Base-by-base conservation (phyloP, 2,113 vertebrate species). In the Psittacus erithacus region DNA sequence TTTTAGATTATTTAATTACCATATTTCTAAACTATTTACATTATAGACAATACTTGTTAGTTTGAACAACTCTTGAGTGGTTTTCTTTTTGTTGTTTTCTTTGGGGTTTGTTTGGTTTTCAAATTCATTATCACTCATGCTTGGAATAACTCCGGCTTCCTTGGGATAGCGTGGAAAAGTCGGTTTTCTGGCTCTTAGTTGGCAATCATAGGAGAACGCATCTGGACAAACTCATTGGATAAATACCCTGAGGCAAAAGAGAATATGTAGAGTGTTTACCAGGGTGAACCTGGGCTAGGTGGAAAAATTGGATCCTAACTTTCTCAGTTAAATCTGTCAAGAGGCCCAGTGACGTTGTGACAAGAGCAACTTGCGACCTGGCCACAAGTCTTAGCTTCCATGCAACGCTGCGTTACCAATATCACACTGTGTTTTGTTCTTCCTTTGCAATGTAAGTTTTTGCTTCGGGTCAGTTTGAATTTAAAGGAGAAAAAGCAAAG, bases 1-100 rank as follows among this genome's bases (percentile, higher is more conserved):
- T 99, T 98, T 98, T 99, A 98, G 98, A 98, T 99, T 99, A 99
- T 99, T 99, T 99, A 99, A 99, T 98, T 97, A 98, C 97, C 92
- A 97, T 97, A 97, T 97, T 98, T 98, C 97, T 98, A 98, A 98
- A 98, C 97, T 98, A 98, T 98, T 98, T 98, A 97, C 97, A 97
- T 95, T 98, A 97, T 97, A 98, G 97, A 92, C 92, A 97, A 85
- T 87, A 95, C 96, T 97, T 97, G 86, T 97, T 98, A 97, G 95
- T 97, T 97, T 95, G 95, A 97, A 98, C 94, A 95, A 95, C 93
- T 96, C 10, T 95, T 80, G 93, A 96, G 96, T 93, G 67, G 69
- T 50, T 80, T 64, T 74, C n/a, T 88, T 65, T 60, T 41, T 82
- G 71, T 82, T 52, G 35, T 17, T 95, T 96, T 95, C 27, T 41